Conservation (phyloP, 2,113 vertebrate species). For the Hassar affinis region DNA sequence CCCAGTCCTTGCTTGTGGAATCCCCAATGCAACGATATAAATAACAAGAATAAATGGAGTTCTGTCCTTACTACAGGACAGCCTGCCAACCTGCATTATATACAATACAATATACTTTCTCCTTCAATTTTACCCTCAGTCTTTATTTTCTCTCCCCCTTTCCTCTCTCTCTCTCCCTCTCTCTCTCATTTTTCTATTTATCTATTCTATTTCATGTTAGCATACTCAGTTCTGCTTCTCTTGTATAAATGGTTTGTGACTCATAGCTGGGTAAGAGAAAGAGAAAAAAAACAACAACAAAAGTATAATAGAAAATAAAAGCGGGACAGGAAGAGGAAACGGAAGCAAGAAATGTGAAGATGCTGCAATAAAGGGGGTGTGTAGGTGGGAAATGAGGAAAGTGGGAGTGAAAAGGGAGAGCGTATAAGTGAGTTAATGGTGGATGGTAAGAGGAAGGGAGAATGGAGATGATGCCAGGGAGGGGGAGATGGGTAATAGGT, state of each 20-base stretch:
- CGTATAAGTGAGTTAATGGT: background rate
- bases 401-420: background rate
- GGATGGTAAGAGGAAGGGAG: background rate
- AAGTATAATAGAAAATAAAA: background rate
- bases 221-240: slow-evolving; percentile 11
- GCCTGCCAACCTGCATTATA: background rate
- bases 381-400: slow-evolving; percentile 1
- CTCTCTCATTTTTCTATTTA: background rate
- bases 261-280: slow-evolving; percentile 1
- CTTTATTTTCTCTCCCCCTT: background rate
- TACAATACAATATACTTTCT: background rate
- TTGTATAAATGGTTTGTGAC: background rate
- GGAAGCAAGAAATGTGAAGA: background rate
- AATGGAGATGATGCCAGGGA: background rate
- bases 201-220: background rate
- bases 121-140: background rate
- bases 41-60: background rate
- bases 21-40: background rate
- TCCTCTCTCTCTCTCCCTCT: slow-evolving; percentile 19
- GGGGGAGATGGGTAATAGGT: slow-evolving; percentile 1
- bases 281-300: background rate
- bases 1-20: background rate
- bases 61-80: background rate
- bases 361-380: background rate
- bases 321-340: background rate